Evolutionary conservation across 2,797 vertebrate genomes (phyloP), one percentile per base, ranked within the genome.

Genomic region (Molossus molossus): DNA sequence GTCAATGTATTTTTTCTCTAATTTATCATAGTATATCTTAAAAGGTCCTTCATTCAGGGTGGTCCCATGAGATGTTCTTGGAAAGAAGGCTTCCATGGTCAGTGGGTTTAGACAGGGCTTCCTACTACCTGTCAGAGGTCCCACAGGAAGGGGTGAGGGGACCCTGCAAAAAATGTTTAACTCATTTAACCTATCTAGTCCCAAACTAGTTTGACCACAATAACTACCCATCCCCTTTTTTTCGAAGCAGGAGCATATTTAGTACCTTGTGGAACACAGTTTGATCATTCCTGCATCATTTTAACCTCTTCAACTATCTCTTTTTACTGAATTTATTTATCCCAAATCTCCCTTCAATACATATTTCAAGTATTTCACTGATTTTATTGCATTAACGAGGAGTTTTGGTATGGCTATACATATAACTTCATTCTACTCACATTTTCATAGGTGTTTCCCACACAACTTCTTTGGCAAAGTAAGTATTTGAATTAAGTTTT

Each of bases 281-380:
- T 90, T 57, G 37, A 14, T 73, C 87, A 64, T 69, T 86, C 73
- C 40, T 87, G 11, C 25, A 57, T 25, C 72, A 20, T 60, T 95
- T 57, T 90, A 92, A 79, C 64, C 13, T 83, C 11, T 88, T 33
- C 8, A 10, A 33, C 11, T 65, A 72, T 90, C 21, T 33, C 11
- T 93, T 96, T 81, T 94, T 37, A 84, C 5, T 25, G 33, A 88
- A 75, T 37, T 73, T 20, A 82, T 81, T 97, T 82, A 86, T 94
- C 70, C 8, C 67, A 94, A 4, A 93, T 95, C 90, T 62, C 1
- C 33, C 7, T 89, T 89, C 57, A 77, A 29, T 57, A 73, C 55
- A 73, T 65, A n/a, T 91, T 88, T 87, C 20, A 96, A 80, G 33
- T 37, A 62, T 83, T 91, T 84, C 23, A 80, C n/a, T 82, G 3